These are phyloP conservation scores for Platycheirus rosarum DNA, from an alignment of 2,888 invertebrate species.

Conservation along the genomic window DNA sequence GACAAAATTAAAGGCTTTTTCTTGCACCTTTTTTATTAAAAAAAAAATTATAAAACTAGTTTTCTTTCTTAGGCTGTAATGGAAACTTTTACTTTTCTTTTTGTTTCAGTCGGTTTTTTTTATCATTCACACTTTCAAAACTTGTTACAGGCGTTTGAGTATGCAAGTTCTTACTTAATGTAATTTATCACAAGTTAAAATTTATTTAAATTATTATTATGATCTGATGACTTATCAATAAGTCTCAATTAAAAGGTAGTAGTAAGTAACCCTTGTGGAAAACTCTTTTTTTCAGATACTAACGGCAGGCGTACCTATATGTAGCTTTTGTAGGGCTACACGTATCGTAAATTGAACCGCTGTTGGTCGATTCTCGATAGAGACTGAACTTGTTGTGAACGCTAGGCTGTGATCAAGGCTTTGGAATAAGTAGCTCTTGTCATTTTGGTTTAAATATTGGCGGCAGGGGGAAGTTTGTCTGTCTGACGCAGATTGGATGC, in stretches of 20 bases:
- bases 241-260: too few species aligned
- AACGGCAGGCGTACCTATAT: too few species aligned
- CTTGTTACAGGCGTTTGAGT: slow-evolving; percentile 31
- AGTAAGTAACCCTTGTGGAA: too few species aligned
- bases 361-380: slow-evolving; percentile 45
- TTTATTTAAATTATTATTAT: too few species aligned
- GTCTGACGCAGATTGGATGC: slow-evolving; percentile 17
- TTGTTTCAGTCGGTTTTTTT: slow-evolving; percentile 13
- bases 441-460: not conserved
- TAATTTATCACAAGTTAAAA: slow-evolving; percentile 20
- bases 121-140: slow-evolving; percentile 54
- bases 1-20: not conserved
- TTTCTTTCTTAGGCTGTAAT: slow-evolving; percentile 30
- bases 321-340: not conserved
- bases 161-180: slow-evolving; percentile 23
- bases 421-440: slow-evolving; percentile 35
- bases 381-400: slow-evolving; percentile 48
- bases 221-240: too few species aligned
- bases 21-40: slow-evolving; percentile 16
- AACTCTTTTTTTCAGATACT: too few species aligned
- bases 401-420: slow-evolving; percentile 31
- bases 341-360: slow-evolving; percentile 28
- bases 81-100: slow-evolving; percentile 63
- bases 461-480: slow-evolving; percentile 27
- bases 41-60: slow-evolving; percentile 29